phyloP scores from a whole-genome alignment of 2,797 vertebrate genomes.

The Sebastes steindachneri region DNA sequence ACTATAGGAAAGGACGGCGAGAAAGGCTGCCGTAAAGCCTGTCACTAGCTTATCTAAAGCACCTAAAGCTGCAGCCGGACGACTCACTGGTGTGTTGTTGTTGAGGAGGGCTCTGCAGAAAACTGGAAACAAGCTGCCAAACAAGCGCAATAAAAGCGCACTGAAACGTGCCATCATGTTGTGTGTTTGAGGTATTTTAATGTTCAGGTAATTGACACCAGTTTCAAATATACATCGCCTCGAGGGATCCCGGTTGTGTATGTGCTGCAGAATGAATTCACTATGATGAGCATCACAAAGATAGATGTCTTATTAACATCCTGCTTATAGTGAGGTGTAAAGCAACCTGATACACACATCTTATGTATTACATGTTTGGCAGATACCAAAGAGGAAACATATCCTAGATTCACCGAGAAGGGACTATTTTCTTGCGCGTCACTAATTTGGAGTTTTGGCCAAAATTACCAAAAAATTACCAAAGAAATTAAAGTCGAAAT shows the following conservation, averaged over 20 bases:
- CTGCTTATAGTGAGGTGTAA: neutral
- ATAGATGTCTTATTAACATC: neutral
- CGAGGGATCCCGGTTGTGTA: neutral
- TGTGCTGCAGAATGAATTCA: conserved; percentile 8
- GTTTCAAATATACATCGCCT: neutral
- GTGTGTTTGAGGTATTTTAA: neutral
- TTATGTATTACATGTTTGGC: neutral
- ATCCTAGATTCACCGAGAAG: neutral
- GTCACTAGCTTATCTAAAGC: conserved; percentile 15
- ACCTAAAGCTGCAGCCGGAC: neutral
- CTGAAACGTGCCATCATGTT: neutral
- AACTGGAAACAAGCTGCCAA: neutral
- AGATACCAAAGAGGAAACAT: neutral
- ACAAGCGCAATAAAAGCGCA: neutral
- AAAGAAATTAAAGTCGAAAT: neutral
- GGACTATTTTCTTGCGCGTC: neutral
- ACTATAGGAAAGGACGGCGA: conserved; percentile 49
- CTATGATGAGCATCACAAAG: neutral
- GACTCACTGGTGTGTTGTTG: neutral
- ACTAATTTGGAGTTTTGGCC: neutral
- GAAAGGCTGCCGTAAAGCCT: conserved; percentile 11
- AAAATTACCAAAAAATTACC: too few relatives aligned
- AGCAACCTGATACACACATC: neutral
- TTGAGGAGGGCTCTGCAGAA: neutral
- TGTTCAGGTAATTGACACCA: neutral